Base-by-base conservation (phyloP, 2,888 invertebrate genomes). In the Listrodromus nycthemerus region DNA sequence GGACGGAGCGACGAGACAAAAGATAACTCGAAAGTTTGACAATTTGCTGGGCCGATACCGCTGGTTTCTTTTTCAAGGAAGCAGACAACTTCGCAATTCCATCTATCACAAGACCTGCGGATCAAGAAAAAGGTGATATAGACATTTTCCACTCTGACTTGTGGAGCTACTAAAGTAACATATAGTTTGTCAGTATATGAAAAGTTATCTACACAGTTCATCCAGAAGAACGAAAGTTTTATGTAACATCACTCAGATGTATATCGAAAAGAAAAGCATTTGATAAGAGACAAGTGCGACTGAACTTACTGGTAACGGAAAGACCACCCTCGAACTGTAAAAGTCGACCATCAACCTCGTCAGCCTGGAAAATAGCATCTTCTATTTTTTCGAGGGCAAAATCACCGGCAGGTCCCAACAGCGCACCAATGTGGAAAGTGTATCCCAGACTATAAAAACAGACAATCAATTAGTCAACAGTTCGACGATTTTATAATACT, bases 241-340 rank as follows among this genome's bases (percentile, higher is more conserved):
- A 65, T 66, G 73, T 61, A 84, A 83, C 89, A 89, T 89, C 86
- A 88, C 88, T 77, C 66, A 10, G 76, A 41, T 19, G 16, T 33
- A 61, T 37, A 55, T 21, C 7, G 21, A 37, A 10, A 37, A 24
- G 37, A 41, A 2, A 41, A 3, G 13, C 13, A 41, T 41, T 13
- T 10, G 13, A 41, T 8, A 13, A 13, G 13, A 16, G 1, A 61
- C 6, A 16, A 30, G 27, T 55, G 4, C 19, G 19, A 77, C 71
- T 10, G 30, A 27, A 88, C 91, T 84, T 87, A 93, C 93, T 91
- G 16, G 98, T 98, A 65, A 96, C 96, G 1, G 97, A 97, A 71
- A 98, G 94, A 8, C 98, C 98, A 41, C 98, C 98, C 93, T 99
- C 99, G 93, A 98, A 99, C 94, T 99, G 97, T 84, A 98, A 94